Base-by-base conservation (phyloP, 2,797 vertebrate species). In the Poliocrania exsul region DNA sequence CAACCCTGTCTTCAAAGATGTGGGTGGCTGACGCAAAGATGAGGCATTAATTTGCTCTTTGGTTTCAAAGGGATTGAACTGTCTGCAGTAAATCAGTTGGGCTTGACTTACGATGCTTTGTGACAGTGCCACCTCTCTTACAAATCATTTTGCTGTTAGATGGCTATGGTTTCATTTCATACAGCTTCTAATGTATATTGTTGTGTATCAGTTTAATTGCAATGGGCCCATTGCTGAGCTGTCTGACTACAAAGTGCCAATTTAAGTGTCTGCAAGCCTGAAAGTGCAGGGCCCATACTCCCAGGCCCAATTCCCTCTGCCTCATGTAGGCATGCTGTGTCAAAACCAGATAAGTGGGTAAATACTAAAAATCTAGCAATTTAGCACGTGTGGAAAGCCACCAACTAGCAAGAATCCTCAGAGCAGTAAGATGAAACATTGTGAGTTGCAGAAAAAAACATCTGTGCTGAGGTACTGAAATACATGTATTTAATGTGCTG, bases 331-430 rank as follows among this genome's bases (percentile, higher is more conserved):
- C 23, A 9, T n/a, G 21, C 79, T 81, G 53, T 58, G 72, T 88
- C 69, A 89, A 92, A 92, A 93, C 17, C 37, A 92, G 86, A 58
- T 47, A 91, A 91, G 84, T 49, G 75, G 33, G 46, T 58, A 89
- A 89, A 89, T 40, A 61, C 20, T 54, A 74, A 78, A 92, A 88
- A 95, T 83, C 40, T 23, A 93, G 61, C 57, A 69, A 79, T 54
- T 91, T 86, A 91, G 58, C 58, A 79, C 1, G 0, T 5, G 54
- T 73, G 73, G 58, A 49, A 64, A 79, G 6, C 13, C 81, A 73
- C 60, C 81, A 91, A 62, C 40, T 86, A 82, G 54, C 62, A 92
- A 40, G 80, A 92, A 51, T 56, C 54, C 66, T 90, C 61, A 29
- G 61, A 91, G 54, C 7, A 5, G 9, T 42, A 86, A 79, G 62